These are phyloP conservation scores for Drosophila takahashii DNA, from an alignment of 1,140 invertebrate species.

Conservation along the genomic window DNA sequence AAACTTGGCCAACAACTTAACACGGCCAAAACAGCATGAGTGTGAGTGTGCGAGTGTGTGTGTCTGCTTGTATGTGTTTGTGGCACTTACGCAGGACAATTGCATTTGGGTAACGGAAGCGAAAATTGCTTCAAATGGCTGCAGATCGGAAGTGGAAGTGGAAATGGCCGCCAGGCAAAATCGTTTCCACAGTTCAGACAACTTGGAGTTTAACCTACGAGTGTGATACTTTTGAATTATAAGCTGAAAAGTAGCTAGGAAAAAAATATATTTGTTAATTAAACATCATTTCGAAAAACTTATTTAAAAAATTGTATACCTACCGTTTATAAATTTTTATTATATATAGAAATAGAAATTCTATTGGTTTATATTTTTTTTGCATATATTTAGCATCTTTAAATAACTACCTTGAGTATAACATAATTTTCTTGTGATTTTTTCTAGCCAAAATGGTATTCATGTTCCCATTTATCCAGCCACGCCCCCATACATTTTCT, in stretches of 20 bases:
- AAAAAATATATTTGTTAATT: too few species aligned
- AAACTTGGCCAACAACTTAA: slow-evolving; percentile 44
- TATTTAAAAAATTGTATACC: too few species aligned
- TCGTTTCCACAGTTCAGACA: slow-evolving; percentile 43
- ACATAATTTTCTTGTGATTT: not conserved
- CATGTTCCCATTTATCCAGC: slow-evolving; percentile 3
- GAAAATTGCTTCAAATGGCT: slow-evolving; percentile 71
- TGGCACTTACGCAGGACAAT: slow-evolving; percentile 62
- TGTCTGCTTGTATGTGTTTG: slow-evolving; percentile 7
- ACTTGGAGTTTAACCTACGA: slow-evolving; percentile 2
- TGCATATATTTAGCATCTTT: too few species aligned
- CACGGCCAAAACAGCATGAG: slow-evolving; percentile 17
- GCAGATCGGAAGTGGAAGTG: slow-evolving; percentile 58
- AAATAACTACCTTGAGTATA: too few species aligned
- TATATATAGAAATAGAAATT: too few species aligned
- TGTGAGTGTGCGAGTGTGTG: slow-evolving; percentile 1
- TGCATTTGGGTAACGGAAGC: slow-evolving; percentile 66
- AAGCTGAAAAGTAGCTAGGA: too few species aligned
- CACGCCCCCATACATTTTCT: not conserved
- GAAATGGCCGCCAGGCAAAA: slow-evolving; percentile 61
- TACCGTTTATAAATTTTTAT: too few species aligned
- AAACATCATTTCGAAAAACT: too few species aligned
- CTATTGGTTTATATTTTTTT: too few species aligned
- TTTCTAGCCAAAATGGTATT: not conserved
- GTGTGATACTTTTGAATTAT: not conserved